Conservation (phyloP, 2,888 invertebrate species). For the Phengaris arion region DNA sequence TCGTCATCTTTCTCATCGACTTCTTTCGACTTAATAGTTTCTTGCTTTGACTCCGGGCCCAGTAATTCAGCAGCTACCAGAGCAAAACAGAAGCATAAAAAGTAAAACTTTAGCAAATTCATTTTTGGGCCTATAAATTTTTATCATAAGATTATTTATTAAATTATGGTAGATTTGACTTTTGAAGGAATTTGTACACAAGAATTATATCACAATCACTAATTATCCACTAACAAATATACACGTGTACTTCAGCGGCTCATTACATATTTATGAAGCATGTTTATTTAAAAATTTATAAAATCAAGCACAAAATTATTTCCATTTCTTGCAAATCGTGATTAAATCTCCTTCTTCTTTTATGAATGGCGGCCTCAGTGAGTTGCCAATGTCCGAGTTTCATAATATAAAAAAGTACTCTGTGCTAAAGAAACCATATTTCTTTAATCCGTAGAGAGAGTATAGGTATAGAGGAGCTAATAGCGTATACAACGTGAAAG, state of each 20-base stretch:
- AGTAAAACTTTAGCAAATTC: conserved; percentile 52
- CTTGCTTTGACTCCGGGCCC: conserved; percentile 57
- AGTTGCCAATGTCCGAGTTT: no score
- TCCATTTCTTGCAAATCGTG: conserved; percentile 23
- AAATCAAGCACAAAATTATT: conserved; percentile 21
- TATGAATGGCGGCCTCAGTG: no score
- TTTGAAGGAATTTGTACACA: conserved; percentile 22
- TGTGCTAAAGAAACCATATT: no score
- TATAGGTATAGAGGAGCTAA: no score
- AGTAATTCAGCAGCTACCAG: conserved; percentile 58
- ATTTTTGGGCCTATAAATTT: conserved; percentile 48
- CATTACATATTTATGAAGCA: conserved; percentile 38
- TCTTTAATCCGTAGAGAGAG: no score
- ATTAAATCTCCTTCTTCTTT: background rate
- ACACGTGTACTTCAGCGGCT: conserved; percentile 44
- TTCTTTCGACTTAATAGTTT: conserved; percentile 52
- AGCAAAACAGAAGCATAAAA: conserved; percentile 55
- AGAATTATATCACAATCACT: conserved; percentile 29
- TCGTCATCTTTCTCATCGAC: conserved; percentile 47
- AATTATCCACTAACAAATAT: conserved; percentile 40
- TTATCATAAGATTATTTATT: conserved; percentile 32
- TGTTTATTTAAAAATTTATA: conserved; percentile 32
- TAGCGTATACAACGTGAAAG: no score
- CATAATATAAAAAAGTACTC: no score
- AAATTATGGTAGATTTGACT: background rate